Base-by-base conservation (phyloP, 92 coral and sea anemone species). In the Porites divaricata region DNA sequence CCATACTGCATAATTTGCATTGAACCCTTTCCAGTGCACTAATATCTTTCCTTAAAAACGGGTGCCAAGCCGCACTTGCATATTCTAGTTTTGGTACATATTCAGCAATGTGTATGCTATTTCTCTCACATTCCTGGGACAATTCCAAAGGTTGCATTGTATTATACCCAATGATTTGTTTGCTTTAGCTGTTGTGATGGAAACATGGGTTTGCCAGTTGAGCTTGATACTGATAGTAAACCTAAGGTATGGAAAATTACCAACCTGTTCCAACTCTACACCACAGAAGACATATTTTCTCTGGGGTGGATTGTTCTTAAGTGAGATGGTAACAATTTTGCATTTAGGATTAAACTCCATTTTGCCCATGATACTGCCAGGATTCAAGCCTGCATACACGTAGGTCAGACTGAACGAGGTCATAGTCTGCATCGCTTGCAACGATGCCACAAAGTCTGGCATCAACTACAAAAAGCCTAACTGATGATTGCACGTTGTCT, bases 161-260 rank as follows among this genome's bases (percentile, higher is more conserved):
- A 84, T 84, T 22, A 61, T 80, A 41, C 75, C 64, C 64, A 84
- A 19, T 15, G 68, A 24, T 62, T 73, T 61, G 28, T 63, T 53
- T 13, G 45, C 88, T 63, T 84, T 84, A 50, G 88, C 88, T 71
- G 77, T 59, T 75, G 69, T 28, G 1, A 70, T 24, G 1, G 82
- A 84, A 73, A 84, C 78, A 65, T 75, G 88, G 58, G 88, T 17
- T 16, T 72, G 53, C 87, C 87, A 82, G 16, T 82, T 70, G 53
- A 71, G 75, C 67, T 82, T 82, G 50, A 24, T 83, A 83, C 67
- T 66, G 67, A 83, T 57, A 16, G 77, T 52, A 10, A 75, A 83
- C 64, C 67, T 75, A 56, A 63, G 75, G 52, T 84, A 84, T 84
- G 88, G 74, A 61, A 63, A 67, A 73, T 28, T 83, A 23, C 75